These are phyloP conservation scores for Formica aserva DNA, from an alignment of 2,888 invertebrate genomes.

Conservation along the genomic window DNA sequence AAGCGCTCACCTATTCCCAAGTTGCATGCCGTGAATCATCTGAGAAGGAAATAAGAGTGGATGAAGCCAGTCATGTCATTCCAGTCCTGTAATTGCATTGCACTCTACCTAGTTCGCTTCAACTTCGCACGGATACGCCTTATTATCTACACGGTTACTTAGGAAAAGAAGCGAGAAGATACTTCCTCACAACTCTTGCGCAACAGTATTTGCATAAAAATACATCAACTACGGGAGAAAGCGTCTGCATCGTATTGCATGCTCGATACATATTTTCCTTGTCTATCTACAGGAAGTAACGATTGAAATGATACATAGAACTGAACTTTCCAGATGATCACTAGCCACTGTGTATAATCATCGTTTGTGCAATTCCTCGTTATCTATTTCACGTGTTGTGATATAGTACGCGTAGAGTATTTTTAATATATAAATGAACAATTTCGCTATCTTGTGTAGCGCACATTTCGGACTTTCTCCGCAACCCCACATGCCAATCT, in stretches of 20 bases:
- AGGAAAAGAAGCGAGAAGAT: slow-evolving; percentile 36
- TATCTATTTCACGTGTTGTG: slow-evolving; percentile 5
- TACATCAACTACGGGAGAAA: slow-evolving; percentile 33
- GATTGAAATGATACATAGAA: not conserved
- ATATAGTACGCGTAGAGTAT: slow-evolving; percentile 12
- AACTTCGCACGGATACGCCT: slow-evolving; percentile 44
- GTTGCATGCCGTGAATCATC: slow-evolving; percentile 46
- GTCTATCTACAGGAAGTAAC: not conserved
- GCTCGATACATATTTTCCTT: not conserved
- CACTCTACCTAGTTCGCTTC: slow-evolving; percentile 46
- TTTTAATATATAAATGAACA: not conserved
- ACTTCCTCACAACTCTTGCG: slow-evolving; percentile 34
- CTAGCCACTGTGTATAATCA: slow-evolving; percentile 4
- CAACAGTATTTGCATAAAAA: slow-evolving; percentile 51
- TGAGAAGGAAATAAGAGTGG: slow-evolving; percentile 46
- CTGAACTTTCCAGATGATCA: slow-evolving; percentile 29
- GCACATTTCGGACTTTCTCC: slow-evolving; percentile 44
- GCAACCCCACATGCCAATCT: slow-evolving; percentile 1
- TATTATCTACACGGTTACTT: slow-evolving; percentile 50
- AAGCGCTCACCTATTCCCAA: slow-evolving; percentile 13
- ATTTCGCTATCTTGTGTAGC: slow-evolving; percentile 11
- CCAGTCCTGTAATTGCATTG: slow-evolving; percentile 46
- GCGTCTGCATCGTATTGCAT: slow-evolving; percentile 26
- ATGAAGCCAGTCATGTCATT: slow-evolving; percentile 51
- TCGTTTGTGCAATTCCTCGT: not conserved